A percentile compares a stretch with the other conserved stretches of the same genome.
Conservation (phyloP, 1,140 invertebrate genomes). For the Hylaeus volcanicus region DNA sequence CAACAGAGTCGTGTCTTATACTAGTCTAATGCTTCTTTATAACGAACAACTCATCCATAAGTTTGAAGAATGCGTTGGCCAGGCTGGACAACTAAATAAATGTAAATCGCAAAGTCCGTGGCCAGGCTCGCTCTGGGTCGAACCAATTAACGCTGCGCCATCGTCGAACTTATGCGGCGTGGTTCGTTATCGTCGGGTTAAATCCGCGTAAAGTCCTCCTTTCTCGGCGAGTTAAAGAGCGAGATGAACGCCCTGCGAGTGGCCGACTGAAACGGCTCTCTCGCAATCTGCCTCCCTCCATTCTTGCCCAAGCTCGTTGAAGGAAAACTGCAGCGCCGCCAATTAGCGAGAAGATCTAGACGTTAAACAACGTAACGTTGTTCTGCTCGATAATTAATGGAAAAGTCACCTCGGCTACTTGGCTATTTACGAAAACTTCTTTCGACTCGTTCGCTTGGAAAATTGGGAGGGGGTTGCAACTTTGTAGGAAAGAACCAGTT, state of each 20-base stretch:
- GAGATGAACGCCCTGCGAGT: slow-evolving; percentile 5
- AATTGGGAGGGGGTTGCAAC: too few relatives aligned
- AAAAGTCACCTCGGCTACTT: neutral
- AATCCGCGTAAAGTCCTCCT: slow-evolving; percentile 24
- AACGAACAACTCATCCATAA: too few relatives aligned
- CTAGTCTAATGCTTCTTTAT: too few relatives aligned
- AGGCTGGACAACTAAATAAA: neutral
- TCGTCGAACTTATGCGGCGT: slow-evolving; percentile 14
- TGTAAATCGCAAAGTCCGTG: neutral
- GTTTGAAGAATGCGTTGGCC: neutral
- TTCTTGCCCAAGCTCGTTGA: neutral
- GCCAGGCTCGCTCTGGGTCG: neutral
- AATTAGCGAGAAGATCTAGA: slow-evolving; percentile 13
- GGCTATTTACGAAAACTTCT: neutral
- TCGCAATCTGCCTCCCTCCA: neutral
- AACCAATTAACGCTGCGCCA: slow-evolving; percentile 21
- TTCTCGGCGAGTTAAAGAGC: neutral
- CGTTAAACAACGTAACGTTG: slow-evolving; percentile 19
- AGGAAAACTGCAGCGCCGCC: neutral
- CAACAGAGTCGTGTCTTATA: too few relatives aligned
- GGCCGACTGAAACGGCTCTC: slow-evolving; percentile 5
- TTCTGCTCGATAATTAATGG: slow-evolving; percentile 8
- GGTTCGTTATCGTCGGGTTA: slow-evolving; percentile 30
- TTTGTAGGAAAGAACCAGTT: too few relatives aligned
- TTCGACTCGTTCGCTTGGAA: neutral